Conservation (phyloP, 2,797 vertebrate genomes). For the Champsocephalus gunnari region DNA sequence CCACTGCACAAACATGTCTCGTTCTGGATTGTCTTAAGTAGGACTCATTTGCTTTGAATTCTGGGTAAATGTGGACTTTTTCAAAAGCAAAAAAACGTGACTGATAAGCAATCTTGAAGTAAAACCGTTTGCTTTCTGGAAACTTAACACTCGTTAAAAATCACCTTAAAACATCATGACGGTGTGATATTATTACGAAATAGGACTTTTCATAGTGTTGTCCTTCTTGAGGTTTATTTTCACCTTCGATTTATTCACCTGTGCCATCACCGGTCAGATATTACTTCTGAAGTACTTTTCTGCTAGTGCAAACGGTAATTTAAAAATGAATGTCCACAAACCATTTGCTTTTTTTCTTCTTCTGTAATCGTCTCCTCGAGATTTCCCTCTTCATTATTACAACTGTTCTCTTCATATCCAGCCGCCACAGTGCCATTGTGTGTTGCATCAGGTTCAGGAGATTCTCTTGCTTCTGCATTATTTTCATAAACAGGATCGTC, state of each 20-base stretch:
- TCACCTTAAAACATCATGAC: neutral
- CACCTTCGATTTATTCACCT: neutral
- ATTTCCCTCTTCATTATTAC: conserved; percentile 36
- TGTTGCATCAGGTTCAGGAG: conserved; percentile 5
- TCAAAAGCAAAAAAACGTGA: no score
- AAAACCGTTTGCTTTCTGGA: no score
- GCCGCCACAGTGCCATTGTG: conserved; percentile 3
- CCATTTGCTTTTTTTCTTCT: conserved; percentile 63
- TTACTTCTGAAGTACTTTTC: no score
- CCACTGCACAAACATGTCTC: neutral
- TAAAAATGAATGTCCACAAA: conserved; percentile 41
- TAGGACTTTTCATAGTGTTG: no score
- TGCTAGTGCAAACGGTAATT: no score
- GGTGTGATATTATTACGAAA: no score
- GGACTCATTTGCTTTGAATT: neutral
- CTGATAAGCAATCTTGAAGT: no score
- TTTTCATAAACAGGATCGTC: conserved; percentile 45
- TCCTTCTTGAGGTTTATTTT: no score
- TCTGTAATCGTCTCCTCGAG: conserved; percentile 27
- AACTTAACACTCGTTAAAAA: no score
- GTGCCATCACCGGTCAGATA: neutral
- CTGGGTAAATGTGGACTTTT: no score
- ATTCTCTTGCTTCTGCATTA: conserved; percentile 33
- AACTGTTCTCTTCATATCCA: conserved; percentile 18
- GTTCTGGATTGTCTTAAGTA: neutral